Evolutionary conservation across 2,888 invertebrate species (phyloP).

Genomic region (Biston betularia): DNA sequence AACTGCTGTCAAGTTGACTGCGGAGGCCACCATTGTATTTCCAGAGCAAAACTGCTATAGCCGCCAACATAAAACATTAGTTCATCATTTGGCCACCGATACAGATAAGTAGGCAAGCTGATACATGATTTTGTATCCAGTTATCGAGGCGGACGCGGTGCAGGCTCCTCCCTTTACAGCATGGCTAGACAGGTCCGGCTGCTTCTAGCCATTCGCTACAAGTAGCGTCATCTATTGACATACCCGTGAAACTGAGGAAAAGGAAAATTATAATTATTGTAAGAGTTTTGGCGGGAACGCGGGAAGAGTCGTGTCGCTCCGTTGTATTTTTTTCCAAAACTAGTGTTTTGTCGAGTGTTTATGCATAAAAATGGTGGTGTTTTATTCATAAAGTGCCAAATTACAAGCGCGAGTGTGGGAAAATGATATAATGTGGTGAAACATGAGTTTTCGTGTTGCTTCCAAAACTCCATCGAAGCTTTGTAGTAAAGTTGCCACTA

Average conservation of each 20-base stretch:
- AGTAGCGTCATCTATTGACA: slow-evolving; percentile 36
- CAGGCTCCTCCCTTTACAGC: slow-evolving; percentile 50
- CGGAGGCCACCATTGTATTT: neutral
- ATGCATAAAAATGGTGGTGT: too few species aligned
- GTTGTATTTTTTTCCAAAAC: too few species aligned
- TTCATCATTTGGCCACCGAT: neutral
- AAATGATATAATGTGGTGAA: too few species aligned
- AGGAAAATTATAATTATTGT: too few species aligned
- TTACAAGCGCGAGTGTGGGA: too few species aligned
- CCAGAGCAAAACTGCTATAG: neutral
- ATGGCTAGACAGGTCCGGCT: slow-evolving; percentile 47
- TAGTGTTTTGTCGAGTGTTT: too few species aligned
- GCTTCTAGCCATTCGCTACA: slow-evolving; percentile 24
- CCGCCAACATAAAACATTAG: neutral
- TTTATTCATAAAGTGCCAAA: too few species aligned
- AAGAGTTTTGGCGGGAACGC: too few species aligned
- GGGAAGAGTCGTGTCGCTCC: too few species aligned
- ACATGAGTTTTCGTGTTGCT: too few species aligned
- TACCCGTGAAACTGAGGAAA: neutral
- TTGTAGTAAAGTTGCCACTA: too few species aligned
- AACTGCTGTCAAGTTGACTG: neutral
- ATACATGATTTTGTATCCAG: neutral
- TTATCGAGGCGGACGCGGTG: slow-evolving; percentile 47
- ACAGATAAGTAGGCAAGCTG: neutral
- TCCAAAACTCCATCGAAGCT: too few species aligned